Conservation (phyloP, 2,888 invertebrate genomes). For the Gasteruption jaculator region DNA sequence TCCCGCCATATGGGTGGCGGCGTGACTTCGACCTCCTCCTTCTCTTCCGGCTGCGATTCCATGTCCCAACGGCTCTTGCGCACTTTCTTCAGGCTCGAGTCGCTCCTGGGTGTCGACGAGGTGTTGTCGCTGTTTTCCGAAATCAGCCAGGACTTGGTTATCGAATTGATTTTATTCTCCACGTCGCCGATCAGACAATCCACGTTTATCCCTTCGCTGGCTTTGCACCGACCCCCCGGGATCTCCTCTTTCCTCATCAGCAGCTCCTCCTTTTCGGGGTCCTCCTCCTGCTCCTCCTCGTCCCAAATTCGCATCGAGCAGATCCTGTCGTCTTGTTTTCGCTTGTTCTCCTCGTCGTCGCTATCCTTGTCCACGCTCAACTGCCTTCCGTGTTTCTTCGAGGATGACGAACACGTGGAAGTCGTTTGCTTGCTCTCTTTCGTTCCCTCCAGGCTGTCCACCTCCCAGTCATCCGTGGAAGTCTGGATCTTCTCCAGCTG, state of each 20-base stretch:
- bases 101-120: not conserved
- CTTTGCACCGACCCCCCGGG: too few species aligned
- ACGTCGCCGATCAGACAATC: too few species aligned
- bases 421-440: constrained; percentile 22
- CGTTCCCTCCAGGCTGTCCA: constrained; percentile 43
- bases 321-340: constrained; percentile 31
- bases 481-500: constrained; percentile 40
- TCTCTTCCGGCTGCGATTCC: constrained; percentile 33
- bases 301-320: constrained; percentile 47
- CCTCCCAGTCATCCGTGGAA: constrained; percentile 46
- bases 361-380: constrained; percentile 43
- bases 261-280: constrained; percentile 39
- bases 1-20: too few species aligned
- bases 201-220: too few species aligned
- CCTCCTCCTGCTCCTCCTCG: constrained; percentile 46
- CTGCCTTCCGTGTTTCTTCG: constrained; percentile 38
- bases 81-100: constrained; percentile 17
- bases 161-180: not conserved
- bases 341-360: constrained; percentile 37
- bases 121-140: not conserved
- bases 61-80: constrained; percentile 45
- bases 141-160: not conserved
- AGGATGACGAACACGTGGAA: not conserved
- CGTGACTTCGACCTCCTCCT: constrained; percentile 30
- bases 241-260: constrained; percentile 30